Percentiles rank a stretch among this genome's conserved stretches.
Conservation (phyloP, 2,888 invertebrate genomes). For the Pandemis heparana region DNA sequence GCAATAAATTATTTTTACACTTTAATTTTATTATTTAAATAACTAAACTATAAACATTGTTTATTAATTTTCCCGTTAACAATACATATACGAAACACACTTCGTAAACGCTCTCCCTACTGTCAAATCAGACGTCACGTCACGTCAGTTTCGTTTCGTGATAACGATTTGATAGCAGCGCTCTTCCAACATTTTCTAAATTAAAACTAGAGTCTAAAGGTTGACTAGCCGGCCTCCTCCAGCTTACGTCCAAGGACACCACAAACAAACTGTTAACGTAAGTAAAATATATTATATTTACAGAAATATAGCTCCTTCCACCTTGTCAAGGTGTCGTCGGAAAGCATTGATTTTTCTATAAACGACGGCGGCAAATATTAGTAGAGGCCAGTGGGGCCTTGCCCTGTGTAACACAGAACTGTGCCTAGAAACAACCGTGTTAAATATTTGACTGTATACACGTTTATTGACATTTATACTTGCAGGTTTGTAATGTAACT, state of each 20-base stretch:
- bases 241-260: constrained; percentile 62
- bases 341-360: constrained; percentile 74
- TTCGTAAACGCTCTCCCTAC: constrained; percentile 9
- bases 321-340: constrained; percentile 43
- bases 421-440: background rate
- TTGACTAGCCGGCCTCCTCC: constrained; percentile 49
- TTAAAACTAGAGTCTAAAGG: constrained; percentile 53
- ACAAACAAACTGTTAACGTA: constrained; percentile 1
- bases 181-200: constrained; percentile 48
- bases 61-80: background rate
- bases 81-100: background rate
- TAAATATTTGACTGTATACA: background rate
- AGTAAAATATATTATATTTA: constrained; percentile 40
- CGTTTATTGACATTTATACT: background rate
- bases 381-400: constrained; percentile 48
- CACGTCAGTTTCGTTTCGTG: constrained; percentile 21
- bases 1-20: background rate
- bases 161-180: constrained; percentile 44
- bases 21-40: background rate
- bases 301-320: background rate
- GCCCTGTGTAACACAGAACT: constrained; percentile 21
- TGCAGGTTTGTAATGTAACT: background rate
- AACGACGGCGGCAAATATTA: constrained; percentile 63
- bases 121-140: constrained; percentile 23
- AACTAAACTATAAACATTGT: background rate